These are phyloP conservation scores for Helicoverpa armigera DNA, from an alignment of 1,140 invertebrate species.

Conservation along the genomic window DNA sequence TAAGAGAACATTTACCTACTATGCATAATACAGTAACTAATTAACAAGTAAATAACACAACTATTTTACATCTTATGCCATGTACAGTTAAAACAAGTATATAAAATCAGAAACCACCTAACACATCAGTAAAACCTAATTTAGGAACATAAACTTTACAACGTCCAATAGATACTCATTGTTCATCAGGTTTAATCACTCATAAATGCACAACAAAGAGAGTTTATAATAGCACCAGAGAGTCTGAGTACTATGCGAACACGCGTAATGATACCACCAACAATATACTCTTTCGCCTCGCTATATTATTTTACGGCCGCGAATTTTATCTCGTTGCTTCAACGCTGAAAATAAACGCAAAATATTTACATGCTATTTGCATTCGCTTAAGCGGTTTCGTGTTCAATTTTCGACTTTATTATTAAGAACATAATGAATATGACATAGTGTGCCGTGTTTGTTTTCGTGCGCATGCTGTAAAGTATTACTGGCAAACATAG, in stretches of 20 bases:
- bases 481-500: conserved; percentile 72
- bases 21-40: conserved; percentile 1
- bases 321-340: conserved; percentile 69
- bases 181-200: conserved; percentile 54
- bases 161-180: conserved; percentile 41
- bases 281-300: conserved; percentile 62
- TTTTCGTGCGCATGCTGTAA: conserved; percentile 62
- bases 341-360: conserved; percentile 64
- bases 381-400: conserved; percentile 45
- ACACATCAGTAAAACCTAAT: conserved; percentile 35
- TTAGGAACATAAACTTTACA: conserved; percentile 46
- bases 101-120: neutral
- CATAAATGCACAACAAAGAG: conserved; percentile 48
- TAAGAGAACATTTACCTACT: too few relatives aligned
- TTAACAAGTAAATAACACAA: conserved; percentile 11
- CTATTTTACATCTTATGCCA: neutral
- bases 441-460: conserved; percentile 53
- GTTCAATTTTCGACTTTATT: conserved; percentile 63
- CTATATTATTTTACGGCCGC: conserved; percentile 66
- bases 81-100: neutral
- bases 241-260: conserved; percentile 58
- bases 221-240: conserved; percentile 44
- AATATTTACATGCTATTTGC: conserved; percentile 60
- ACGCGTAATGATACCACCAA: conserved; percentile 60
- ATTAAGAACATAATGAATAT: conserved; percentile 50